Evolutionary conservation across 2,888 invertebrate species (phyloP).

Genomic region (Erebia ligea): DNA sequence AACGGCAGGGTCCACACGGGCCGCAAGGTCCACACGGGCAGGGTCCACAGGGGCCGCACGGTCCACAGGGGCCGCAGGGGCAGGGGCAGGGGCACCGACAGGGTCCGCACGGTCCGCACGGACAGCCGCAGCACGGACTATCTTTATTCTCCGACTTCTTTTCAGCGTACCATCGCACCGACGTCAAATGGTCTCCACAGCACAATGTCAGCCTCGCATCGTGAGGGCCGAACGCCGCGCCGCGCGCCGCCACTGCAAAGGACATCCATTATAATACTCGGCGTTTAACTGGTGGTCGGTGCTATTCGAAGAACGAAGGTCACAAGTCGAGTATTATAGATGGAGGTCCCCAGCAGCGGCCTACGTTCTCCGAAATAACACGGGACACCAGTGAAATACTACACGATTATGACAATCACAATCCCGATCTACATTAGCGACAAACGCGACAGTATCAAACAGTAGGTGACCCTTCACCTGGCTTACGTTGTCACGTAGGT

Average conservation of each 20-base stretch:
- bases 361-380: constrained; percentile 77
- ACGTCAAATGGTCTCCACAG: constrained; percentile 55
- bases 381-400: constrained; percentile 52
- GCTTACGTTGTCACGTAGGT: too few species aligned
- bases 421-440: neutral
- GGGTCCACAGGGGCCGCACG: constrained; percentile 36
- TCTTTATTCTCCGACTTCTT: constrained; percentile 54
- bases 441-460: neutral
- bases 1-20: constrained; percentile 47
- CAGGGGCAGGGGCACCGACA: constrained; percentile 31
- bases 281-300: constrained; percentile 54
- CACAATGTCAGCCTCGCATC: constrained; percentile 50
- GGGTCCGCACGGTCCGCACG: constrained; percentile 48
- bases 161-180: constrained; percentile 49
- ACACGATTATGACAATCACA: neutral
- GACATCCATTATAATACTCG: constrained; percentile 75
- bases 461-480: too few species aligned
- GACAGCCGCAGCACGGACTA: constrained; percentile 43
- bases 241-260: constrained; percentile 62
- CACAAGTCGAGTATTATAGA: constrained; percentile 69
- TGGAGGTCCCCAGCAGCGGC: constrained; percentile 65
- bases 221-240: constrained; percentile 43
- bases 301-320: constrained; percentile 71
- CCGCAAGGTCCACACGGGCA: constrained; percentile 43
- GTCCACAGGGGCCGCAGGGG: constrained; percentile 47